Evolutionary conservation across 2,888 invertebrate genomes (phyloP).

Genomic region (Tetragonula carbonaria): DNA sequence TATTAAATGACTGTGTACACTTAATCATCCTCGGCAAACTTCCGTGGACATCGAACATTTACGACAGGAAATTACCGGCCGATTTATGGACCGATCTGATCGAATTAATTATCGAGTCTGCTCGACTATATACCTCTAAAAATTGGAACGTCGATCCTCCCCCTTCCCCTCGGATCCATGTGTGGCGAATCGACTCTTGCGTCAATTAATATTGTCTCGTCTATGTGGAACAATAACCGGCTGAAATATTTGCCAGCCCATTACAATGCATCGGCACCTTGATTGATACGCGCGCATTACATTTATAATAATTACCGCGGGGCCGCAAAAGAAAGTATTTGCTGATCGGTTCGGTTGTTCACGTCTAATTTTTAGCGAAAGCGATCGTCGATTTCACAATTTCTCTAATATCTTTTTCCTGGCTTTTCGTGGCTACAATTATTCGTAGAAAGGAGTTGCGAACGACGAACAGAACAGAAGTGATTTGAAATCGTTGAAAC

Average conservation of each 20-base stretch:
- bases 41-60: slow-evolving; percentile 12
- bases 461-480: too few relatives aligned
- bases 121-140: background rate
- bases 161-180: too few relatives aligned
- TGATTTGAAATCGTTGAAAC: too few relatives aligned
- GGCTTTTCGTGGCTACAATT: too few relatives aligned
- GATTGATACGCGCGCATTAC: background rate
- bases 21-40: slow-evolving; percentile 24
- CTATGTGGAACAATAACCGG: background rate
- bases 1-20: slow-evolving; percentile 19
- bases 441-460: too few relatives aligned
- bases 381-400: too few relatives aligned
- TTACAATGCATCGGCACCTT: too few relatives aligned
- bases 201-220: slow-evolving; percentile 4
- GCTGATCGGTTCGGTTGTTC: too few relatives aligned
- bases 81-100: slow-evolving; percentile 27
- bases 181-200: background rate
- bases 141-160: slow-evolving; percentile 5
- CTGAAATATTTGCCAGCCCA: background rate
- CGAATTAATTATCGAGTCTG: slow-evolving; percentile 14
- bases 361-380: too few relatives aligned
- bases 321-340: background rate
- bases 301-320: background rate
- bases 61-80: slow-evolving; percentile 21
- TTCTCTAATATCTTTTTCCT: too few relatives aligned